A percentile compares a stretch with the other conserved stretches of the same genome.
phyloP scores from a whole-genome alignment of 1,140 invertebrate species.

The Ceratina japonica region DNA sequence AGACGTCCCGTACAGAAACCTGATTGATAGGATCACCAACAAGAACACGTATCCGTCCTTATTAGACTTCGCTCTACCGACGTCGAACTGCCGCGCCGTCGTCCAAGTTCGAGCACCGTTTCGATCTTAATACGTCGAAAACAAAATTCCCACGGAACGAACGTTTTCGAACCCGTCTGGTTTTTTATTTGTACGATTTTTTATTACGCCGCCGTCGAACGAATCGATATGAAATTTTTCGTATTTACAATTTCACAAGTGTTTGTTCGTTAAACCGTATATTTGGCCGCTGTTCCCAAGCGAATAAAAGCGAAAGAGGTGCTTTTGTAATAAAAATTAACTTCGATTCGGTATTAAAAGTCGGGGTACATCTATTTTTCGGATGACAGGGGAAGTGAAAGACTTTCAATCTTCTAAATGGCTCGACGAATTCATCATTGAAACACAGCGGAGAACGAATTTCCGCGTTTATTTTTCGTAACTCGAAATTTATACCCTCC shows the following conservation, averaged over 20 bases:
- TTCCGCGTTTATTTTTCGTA: neutral
- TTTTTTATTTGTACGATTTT: too few species aligned
- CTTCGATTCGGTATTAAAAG: neutral
- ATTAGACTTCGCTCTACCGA: too few species aligned
- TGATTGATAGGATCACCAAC: constrained; percentile 33
- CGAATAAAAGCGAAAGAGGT: neutral
- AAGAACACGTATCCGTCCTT: neutral
- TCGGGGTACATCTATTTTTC: neutral
- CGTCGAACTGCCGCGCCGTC: neutral
- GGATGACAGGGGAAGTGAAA: neutral
- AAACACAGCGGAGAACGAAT: constrained; percentile 12
- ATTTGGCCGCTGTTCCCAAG: too few species aligned
- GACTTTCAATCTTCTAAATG: constrained; percentile 28
- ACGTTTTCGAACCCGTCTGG: too few species aligned
- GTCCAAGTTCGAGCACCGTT: neutral
- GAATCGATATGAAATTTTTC: too few species aligned
- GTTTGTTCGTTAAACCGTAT: too few species aligned
- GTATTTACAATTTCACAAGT: too few species aligned
- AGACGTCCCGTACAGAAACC: constrained; percentile 35
- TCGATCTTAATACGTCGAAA: too few species aligned
- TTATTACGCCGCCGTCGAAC: too few species aligned
- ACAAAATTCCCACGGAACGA: too few species aligned
- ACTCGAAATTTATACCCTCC: neutral
- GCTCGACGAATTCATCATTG: constrained; percentile 9
- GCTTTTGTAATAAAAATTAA: too few species aligned